Evolutionary conservation across 2,797 vertebrate species (phyloP).

Genomic region (Enteromius paludinosus): DNA sequence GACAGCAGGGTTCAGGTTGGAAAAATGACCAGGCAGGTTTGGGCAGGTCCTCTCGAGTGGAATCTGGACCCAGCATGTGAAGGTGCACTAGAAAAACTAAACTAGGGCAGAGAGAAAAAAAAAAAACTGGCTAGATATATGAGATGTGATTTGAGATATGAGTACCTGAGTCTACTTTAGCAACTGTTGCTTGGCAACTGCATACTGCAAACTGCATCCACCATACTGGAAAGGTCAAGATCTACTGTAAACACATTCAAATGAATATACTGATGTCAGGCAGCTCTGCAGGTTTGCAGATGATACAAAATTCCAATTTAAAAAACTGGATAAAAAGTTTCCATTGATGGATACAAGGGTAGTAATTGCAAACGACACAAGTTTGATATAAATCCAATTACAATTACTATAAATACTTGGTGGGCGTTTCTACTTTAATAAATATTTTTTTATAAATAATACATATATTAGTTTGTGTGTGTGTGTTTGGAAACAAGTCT

Average conservation of each 20-base stretch:
- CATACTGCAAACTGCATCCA: background rate
- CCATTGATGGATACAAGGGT: background rate
- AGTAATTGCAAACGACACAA: background rate
- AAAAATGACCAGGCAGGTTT: slow-evolving; percentile 31
- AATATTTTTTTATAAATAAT: no score
- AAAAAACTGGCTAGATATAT: background rate
- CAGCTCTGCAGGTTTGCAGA: background rate
- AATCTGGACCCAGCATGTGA: slow-evolving; percentile 7
- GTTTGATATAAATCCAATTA: background rate
- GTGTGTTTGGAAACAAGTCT: no score
- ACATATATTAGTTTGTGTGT: no score
- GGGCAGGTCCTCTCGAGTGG: slow-evolving; percentile 4
- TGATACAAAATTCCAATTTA: background rate
- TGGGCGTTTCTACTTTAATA: no score
- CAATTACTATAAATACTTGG: background rate
- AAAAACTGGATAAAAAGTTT: background rate
- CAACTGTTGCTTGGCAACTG: background rate
- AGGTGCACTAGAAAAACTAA: background rate
- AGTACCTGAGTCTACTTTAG: background rate
- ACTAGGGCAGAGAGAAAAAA: background rate
- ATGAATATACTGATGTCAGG: background rate
- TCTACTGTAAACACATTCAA: background rate
- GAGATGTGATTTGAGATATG: background rate
- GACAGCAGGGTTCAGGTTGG: slow-evolving; percentile 61
- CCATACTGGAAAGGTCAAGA: background rate